Conservation (phyloP, 2,113 vertebrate species). For the Rhizomys pruinosus region DNA sequence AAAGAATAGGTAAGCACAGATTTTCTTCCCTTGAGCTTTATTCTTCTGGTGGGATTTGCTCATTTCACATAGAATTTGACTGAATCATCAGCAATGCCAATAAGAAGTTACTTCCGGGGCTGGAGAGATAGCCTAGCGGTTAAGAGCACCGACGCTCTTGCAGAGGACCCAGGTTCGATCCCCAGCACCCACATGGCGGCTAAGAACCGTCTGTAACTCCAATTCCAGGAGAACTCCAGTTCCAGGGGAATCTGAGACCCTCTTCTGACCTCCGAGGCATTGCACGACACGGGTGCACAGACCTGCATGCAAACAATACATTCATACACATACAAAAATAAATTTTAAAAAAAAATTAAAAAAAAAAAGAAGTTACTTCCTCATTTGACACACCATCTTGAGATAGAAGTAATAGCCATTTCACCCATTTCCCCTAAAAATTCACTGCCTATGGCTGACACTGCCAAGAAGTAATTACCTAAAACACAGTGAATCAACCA, state of each 20-base stretch:
- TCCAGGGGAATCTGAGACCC: too few relatives aligned
- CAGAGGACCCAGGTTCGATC: too few relatives aligned
- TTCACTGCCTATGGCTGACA: neutral
- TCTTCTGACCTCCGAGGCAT: too few relatives aligned
- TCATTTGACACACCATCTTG: neutral
- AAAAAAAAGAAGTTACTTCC: neutral
- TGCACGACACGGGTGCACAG: too few relatives aligned
- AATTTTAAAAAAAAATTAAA: too few relatives aligned
- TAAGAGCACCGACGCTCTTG: too few relatives aligned
- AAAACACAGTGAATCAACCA: neutral
- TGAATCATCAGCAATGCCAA: neutral
- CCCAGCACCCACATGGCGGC: too few relatives aligned
- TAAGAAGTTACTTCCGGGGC: conserved; percentile 2
- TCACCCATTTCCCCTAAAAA: neutral
- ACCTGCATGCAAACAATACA: too few relatives aligned
- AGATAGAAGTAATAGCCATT: neutral
- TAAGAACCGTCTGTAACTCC: too few relatives aligned
- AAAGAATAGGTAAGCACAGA: neutral
- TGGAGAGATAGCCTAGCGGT: too few relatives aligned
- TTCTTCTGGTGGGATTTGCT: neutral
- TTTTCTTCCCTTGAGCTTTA: neutral
- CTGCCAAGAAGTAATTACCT: neutral
- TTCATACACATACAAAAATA: too few relatives aligned
- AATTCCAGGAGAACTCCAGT: too few relatives aligned
- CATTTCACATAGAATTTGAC: neutral